Evolutionary conservation across 2,888 invertebrate species (phyloP).

Genomic region (Timema podura): DNA sequence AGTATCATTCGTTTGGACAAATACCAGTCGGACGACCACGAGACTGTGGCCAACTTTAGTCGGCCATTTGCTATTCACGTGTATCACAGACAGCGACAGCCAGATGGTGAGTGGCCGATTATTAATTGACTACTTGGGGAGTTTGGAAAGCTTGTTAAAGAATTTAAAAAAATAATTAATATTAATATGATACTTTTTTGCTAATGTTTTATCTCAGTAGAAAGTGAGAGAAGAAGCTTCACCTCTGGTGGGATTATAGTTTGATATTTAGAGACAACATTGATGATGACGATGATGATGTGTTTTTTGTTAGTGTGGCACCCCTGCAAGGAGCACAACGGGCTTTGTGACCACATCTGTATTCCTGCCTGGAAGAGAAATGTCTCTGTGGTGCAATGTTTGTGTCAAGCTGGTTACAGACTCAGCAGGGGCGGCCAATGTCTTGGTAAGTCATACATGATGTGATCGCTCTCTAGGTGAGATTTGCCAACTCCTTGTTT

Average conservation of each 20-base stretch:
- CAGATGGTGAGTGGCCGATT: slow-evolving; percentile 52
- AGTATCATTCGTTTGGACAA: slow-evolving; percentile 60
- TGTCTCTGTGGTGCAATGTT: slow-evolving; percentile 58
- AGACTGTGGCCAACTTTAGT: slow-evolving; percentile 51
- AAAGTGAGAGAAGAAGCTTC: too few species aligned
- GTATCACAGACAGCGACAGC: slow-evolving; percentile 75
- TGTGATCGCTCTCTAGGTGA: too few species aligned
- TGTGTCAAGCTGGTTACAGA: slow-evolving; percentile 69
- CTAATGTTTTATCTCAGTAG: too few species aligned
- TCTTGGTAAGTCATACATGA: slow-evolving; percentile 9
- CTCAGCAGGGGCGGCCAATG: slow-evolving; percentile 46
- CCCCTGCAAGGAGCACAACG: slow-evolving; percentile 63
- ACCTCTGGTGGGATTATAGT: too few species aligned
- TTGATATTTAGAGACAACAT: too few species aligned
- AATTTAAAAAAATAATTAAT: too few species aligned
- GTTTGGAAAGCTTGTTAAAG: too few species aligned
- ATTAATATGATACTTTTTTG: too few species aligned
- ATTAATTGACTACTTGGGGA: too few species aligned
- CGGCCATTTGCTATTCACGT: slow-evolving; percentile 64
- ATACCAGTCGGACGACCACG: slow-evolving; percentile 49
- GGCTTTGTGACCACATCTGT: slow-evolving; percentile 74
- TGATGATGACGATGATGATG: too few species aligned
- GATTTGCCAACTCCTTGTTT: too few species aligned
- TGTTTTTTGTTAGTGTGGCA: slow-evolving; percentile 52
- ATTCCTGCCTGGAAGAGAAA: slow-evolving; percentile 55